Base-by-base conservation (phyloP, 2,113 vertebrate species). In the Meleagris gallopavo region DNA sequence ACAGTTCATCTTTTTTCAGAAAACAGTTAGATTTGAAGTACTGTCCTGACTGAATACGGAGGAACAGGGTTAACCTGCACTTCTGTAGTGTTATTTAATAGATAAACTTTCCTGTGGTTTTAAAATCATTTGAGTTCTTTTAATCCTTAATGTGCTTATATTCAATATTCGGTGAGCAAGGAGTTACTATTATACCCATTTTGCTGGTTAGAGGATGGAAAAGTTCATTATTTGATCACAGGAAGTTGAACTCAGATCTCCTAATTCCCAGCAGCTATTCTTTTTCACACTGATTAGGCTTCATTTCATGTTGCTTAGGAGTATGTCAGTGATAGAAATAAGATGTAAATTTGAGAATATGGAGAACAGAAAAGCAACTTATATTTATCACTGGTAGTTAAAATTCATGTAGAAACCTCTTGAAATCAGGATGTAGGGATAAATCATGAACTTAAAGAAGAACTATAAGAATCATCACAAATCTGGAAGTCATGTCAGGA, bases 21-120 rank as follows among this genome's bases (percentile, higher is more conserved):
- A 86, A 89, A 74, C 67, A 88, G 76, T 91, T 89, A 70, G 50
- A 81, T 88, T 81, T 55, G 92, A 88, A 52, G 52, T 66, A 65
- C 43, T 71, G 69, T 52, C 30, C 38, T 86, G 69, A 40, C 13
- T 83, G 61, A 88, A 74, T 71, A 83, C 17, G 52, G 34, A 67
- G 5, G 5, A 32, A 73, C 10, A 55, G 38, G 7, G 29, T 22
- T 36, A 92, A 93, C 32, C 16, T 80, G 25, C 36, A 52, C 17
- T 83, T 88, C 32, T 67, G 5, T 55, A 74, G 15, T 25, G 27
- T 60, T 55, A 50, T 30, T 17, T 60, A 74, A 74, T 74, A 71
- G 8, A 75, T 43, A 86, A 40, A 7, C 38, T 81, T 86, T 91
- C 65, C 64, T 76, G 62, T 73, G 36, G 14, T 83, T 34, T 83